These are phyloP conservation scores for Leucoraja ocellata DNA, from an alignment of 2,797 vertebrate species.

Conservation along the genomic window DNA sequence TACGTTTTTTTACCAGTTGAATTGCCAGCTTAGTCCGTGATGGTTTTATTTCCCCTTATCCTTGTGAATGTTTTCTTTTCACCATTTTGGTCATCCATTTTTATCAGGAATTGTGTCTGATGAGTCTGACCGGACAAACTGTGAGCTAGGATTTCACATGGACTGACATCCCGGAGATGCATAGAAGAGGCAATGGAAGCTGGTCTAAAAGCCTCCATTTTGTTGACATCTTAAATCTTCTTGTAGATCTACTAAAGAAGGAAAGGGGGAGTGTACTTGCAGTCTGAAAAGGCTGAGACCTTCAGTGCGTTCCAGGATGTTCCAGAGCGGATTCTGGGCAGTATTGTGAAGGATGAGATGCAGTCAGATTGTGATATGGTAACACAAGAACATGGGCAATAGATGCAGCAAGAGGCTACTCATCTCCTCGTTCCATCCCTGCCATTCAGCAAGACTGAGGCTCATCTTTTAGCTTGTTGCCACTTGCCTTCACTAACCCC, in stretches of 20 bases:
- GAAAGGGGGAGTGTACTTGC: neutral
- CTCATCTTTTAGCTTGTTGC: no score
- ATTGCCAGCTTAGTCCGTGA: neutral
- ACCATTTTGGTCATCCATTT: neutral
- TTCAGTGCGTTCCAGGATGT: no score
- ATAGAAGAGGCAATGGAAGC: neutral
- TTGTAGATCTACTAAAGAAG: neutral
- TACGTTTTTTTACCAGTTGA: neutral
- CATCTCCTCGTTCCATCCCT: no score
- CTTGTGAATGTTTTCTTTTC: neutral
- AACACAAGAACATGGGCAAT: no score
- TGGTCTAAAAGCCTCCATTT: neutral
- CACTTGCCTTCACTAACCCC: no score
- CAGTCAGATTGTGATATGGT: neutral
- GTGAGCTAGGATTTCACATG: neutral
- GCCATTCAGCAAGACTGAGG: no score
- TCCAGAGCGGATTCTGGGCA: neutral
- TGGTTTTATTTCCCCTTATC: neutral
- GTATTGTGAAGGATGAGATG: neutral
- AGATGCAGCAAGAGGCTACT: no score
- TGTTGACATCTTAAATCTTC: neutral
- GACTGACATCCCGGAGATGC: neutral
- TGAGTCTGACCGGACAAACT: neutral
- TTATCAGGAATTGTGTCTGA: neutral
- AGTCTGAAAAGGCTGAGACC: neutral